These are phyloP conservation scores for Euplagia quadripunctaria DNA, from an alignment of 2,888 invertebrate genomes.

Conservation along the genomic window DNA sequence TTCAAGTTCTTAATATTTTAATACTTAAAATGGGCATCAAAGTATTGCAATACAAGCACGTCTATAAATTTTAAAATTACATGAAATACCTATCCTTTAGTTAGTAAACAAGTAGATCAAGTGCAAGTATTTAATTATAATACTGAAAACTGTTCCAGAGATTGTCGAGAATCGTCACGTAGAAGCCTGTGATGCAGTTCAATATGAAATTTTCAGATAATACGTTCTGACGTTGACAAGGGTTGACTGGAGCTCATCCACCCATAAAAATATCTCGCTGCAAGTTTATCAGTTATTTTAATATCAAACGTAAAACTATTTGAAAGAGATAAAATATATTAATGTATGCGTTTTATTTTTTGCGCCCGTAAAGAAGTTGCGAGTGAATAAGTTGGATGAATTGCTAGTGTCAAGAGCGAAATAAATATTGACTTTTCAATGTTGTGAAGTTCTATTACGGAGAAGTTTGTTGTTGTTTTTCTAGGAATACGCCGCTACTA, in stretches of 20 bases:
- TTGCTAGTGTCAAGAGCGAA: conserved; percentile 5
- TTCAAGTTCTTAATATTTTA: no score
- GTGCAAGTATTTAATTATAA: conserved; percentile 44
- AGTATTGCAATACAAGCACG: no score
- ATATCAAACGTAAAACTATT: conserved; percentile 59
- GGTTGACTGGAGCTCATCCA: conserved; percentile 75
- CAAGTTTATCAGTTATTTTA: conserved; percentile 76
- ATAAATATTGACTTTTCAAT: conserved; percentile 17
- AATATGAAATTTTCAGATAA: conserved; percentile 79
- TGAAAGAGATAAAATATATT: conserved; percentile 27
- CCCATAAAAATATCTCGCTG: conserved; percentile 78
- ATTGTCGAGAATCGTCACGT: conserved; percentile 46
- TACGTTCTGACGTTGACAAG: conserved; percentile 80
- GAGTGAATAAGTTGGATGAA: conserved; percentile 5
- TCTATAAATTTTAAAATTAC: no score
- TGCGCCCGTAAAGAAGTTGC: conserved; percentile 5
- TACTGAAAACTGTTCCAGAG: conserved; percentile 39
- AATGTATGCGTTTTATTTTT: conserved; percentile 15
- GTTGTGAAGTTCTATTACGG: conserved; percentile 4
- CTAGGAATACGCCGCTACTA: conserved; percentile 9
- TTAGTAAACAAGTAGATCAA: background rate
- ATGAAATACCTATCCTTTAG: no score
- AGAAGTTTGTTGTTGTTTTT: conserved; percentile 8
- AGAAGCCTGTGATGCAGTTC: conserved; percentile 68
- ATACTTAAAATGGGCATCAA: no score